phyloP scores from a whole-genome alignment of 2,113 vertebrate genomes.

The Ascaphus truei region DNA sequence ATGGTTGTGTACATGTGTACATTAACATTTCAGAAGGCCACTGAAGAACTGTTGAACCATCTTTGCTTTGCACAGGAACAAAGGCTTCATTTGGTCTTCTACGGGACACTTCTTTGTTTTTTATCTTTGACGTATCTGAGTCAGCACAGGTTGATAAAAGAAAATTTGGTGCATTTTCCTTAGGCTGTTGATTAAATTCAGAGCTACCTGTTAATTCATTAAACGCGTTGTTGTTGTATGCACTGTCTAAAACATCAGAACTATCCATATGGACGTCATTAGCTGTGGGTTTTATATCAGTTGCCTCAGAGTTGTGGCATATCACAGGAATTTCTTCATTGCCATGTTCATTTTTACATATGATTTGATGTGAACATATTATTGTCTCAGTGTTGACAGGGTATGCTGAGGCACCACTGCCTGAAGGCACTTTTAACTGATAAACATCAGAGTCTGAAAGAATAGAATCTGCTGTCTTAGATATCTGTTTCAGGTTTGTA shows the following conservation, averaged over 20 bases:
- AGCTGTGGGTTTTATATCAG: background rate
- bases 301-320: background rate
- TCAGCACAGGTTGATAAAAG: background rate
- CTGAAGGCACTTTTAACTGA: slow-evolving; percentile 26
- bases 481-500: slow-evolving; percentile 44
- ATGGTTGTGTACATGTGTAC: slow-evolving; percentile 72
- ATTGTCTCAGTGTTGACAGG: background rate
- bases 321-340: slow-evolving; percentile 25
- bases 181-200: slow-evolving; percentile 36
- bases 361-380: background rate
- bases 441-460: slow-evolving; percentile 31
- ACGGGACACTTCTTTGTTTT: slow-evolving; percentile 11
- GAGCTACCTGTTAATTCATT: slow-evolving; percentile 3
- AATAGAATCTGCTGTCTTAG: slow-evolving; percentile 34
- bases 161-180: slow-evolving; percentile 20
- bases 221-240: background rate
- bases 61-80: slow-evolving; percentile 72
- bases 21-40: slow-evolving; percentile 85
- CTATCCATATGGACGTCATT: background rate
- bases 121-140: slow-evolving; percentile 6
- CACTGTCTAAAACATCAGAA: slow-evolving; percentile 10
- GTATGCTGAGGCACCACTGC: background rate
- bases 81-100: slow-evolving; percentile 66
- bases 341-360: background rate
- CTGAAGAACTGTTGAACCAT: slow-evolving; percentile 73